Base-by-base conservation (phyloP, 2,888 invertebrate genomes). In the Dicyrtoma fusca region DNA sequence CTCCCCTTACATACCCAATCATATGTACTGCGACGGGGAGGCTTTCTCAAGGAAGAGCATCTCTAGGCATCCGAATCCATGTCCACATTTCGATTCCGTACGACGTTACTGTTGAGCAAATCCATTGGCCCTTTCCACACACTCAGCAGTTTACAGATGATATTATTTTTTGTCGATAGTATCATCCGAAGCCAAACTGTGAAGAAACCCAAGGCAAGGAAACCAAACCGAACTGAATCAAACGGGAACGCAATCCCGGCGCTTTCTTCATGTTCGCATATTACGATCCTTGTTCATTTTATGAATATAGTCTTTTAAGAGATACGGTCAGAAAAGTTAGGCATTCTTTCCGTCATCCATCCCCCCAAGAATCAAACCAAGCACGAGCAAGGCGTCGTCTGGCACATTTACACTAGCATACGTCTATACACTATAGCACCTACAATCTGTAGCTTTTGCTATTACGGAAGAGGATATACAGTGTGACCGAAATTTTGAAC, bases 61-160 rank as follows among this genome's bases (percentile, higher is more conserved):
- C 34, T 34, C 34, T 8, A 34, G 34, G 34, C 34, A n/a, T 34
- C 34, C 34, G 8, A 34, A 34, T 34, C 34, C 34, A 34, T 8
- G 34, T 34, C 34, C 34, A 34, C 34, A 34, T 34, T 34, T 34
- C 34, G 4, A 34, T 34, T 34, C 34, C 34, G 34, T 34, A 34
- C 34, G 8, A 8, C 34, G 34, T 34, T 34, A 3, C 34, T 34
- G 4, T 8, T 34, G 4, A 53, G 51, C 17, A 68, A 72, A 72
- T 72, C 63, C 69, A 69, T 69, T 65, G 69, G 66, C 69, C 73
- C 69, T 62, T 69, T 73, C 64, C 73, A 73, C 73, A 73, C 73
- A 69, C 66, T 73, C 73, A 73, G 73, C 73, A 63, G 61, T 73
- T 73, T 73, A 73, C 69, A 66, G 53, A 71, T 73, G 73, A 73